Conservation (phyloP, 2,797 vertebrate species). For the Cynodonichthys magdalenae region DNA sequence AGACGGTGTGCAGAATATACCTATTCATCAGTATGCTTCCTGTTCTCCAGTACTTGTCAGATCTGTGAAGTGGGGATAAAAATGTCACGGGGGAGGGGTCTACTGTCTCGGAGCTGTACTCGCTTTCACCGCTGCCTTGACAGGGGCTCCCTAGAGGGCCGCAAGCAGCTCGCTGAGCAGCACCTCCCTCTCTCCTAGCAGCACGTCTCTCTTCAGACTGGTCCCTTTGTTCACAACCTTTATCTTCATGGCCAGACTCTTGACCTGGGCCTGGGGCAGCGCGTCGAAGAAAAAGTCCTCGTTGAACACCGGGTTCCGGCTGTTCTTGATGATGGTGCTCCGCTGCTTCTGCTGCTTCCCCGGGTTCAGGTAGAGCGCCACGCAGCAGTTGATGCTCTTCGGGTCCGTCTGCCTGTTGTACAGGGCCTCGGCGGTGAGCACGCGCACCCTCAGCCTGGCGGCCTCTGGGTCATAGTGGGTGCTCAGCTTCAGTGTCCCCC, state of each 20-base stretch:
- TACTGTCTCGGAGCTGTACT: slow-evolving; percentile 19
- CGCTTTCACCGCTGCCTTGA: slow-evolving; percentile 43
- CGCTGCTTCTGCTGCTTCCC: slow-evolving; percentile 97
- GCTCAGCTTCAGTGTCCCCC: slow-evolving; percentile 88
- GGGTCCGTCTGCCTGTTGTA: slow-evolving; percentile 87
- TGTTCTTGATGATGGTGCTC: slow-evolving; percentile 96
- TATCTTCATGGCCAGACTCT: slow-evolving; percentile 91
- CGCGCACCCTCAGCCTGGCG: slow-evolving; percentile 86
- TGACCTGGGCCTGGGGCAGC: slow-evolving; percentile 84
- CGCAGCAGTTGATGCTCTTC: slow-evolving; percentile 95
- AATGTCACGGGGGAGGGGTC: slow-evolving; percentile 19
- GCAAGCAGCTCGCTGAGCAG: slow-evolving; percentile 88
- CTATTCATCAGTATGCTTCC: slow-evolving; percentile 28
- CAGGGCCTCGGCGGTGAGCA: slow-evolving; percentile 89
- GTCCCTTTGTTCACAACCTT: slow-evolving; percentile 98
- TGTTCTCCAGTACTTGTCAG: slow-evolving; percentile 29
- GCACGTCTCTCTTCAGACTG: slow-evolving; percentile 92
- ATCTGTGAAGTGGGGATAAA: slow-evolving; percentile 27
- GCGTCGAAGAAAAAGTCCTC: slow-evolving; percentile 98
- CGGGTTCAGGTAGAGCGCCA: slow-evolving; percentile 91
- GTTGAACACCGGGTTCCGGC: slow-evolving; percentile 93
- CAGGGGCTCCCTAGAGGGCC: slow-evolving; percentile 67
- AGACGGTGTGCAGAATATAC: slow-evolving; percentile 23
- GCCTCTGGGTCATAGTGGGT: slow-evolving; percentile 89
- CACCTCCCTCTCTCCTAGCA: slow-evolving; percentile 93